phyloP scores from a whole-genome alignment of 2,113 vertebrate species.

The Dromiciops gliroides region DNA sequence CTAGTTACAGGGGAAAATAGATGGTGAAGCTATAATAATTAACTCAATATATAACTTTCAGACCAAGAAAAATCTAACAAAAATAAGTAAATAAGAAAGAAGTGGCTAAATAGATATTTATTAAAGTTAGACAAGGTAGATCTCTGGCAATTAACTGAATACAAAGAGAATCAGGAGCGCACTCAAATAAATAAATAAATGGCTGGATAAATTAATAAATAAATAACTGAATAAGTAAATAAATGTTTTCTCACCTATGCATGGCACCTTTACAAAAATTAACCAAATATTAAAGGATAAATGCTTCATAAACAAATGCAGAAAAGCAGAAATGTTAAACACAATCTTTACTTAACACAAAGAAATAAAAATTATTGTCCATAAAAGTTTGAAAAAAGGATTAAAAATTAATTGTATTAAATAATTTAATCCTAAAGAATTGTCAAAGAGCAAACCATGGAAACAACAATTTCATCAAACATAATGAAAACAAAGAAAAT shows the following conservation, averaged over 20 bases:
- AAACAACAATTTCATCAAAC: not conserved
- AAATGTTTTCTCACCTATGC: not conserved
- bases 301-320: not conserved
- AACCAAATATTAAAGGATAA: not conserved
- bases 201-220: too few relatives aligned
- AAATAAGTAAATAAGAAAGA: not conserved
- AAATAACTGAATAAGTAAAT: not conserved
- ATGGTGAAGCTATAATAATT: not conserved
- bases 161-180: not conserved
- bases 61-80: not conserved
- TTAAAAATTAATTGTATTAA: not conserved
- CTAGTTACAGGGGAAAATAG: not conserved
- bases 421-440: not conserved
- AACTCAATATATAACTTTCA: not conserved
- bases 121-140: not conserved
- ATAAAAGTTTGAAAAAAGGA: not conserved
- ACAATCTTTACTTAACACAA: not conserved
- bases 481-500: not conserved
- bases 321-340: not conserved
- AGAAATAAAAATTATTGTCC: not conserved
- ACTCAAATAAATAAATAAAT: not conserved
- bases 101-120: not conserved
- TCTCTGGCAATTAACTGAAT: not conserved
- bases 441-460: not conserved
- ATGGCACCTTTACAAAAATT: not conserved